A percentile compares a stretch with the other conserved stretches of the same genome.
Conservation (phyloP, 2,113 vertebrate species). For the Lontra canadensis region DNA sequence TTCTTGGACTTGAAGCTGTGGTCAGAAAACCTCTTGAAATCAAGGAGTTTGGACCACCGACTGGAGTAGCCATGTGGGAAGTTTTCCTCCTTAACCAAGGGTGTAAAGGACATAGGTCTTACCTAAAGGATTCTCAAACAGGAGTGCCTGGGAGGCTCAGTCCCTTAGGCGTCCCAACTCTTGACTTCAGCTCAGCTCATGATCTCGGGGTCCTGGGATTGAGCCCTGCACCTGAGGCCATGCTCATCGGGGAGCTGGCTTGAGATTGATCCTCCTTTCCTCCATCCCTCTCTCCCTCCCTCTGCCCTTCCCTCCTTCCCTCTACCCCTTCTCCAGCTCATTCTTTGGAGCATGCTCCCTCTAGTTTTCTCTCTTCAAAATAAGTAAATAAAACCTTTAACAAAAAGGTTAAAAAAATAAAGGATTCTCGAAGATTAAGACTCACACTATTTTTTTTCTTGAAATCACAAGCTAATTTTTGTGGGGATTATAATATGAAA, state of each 20-base stretch:
- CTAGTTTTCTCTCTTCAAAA: background rate
- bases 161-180: background rate
- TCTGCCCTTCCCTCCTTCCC: too few relatives aligned
- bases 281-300: background rate
- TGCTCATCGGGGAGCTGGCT: background rate
- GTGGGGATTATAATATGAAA: background rate
- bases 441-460: background rate
- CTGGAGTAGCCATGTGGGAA: rapidly evolving
- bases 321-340: background rate
- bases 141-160: background rate
- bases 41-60: background rate
- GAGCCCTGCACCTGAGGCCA: background rate
- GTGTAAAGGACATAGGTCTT: background rate
- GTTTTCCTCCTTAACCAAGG: background rate
- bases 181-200: background rate
- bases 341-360: rapidly evolving
- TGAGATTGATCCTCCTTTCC: background rate
- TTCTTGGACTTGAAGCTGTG: background rate
- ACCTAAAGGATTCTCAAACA: background rate
- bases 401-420: background rate
- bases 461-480: background rate
- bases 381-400: background rate
- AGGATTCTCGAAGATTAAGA: background rate
- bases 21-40: background rate
- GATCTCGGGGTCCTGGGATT: background rate